Evolutionary conservation across 2,888 invertebrate genomes (phyloP).

Genomic region (Sarcophaga carnaria): DNA sequence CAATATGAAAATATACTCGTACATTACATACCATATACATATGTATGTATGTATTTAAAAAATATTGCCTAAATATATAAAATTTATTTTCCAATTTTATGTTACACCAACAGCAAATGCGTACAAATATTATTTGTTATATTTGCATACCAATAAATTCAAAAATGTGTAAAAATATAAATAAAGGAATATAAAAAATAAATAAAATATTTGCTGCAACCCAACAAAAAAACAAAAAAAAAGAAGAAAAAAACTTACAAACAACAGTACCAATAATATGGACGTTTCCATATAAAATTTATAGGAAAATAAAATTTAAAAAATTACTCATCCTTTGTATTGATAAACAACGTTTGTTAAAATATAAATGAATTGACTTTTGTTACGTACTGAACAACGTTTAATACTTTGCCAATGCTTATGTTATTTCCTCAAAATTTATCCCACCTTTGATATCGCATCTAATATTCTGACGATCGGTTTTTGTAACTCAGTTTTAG

Average conservation of each 20-base stretch:
- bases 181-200: slow-evolving; percentile 7
- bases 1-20: neutral
- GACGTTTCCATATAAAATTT: too few relatives aligned
- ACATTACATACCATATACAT: neutral
- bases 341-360: too few relatives aligned
- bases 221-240: neutral
- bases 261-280: too few relatives aligned
- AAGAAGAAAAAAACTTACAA: neutral
- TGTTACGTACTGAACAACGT: too few relatives aligned
- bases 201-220: slow-evolving; percentile 8
- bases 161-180: slow-evolving; percentile 39
- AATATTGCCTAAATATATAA: slow-evolving; percentile 15
- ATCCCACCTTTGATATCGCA: too few relatives aligned
- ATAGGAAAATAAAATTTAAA: too few relatives aligned
- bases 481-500: too few relatives aligned
- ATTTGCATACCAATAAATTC: slow-evolving; percentile 54
- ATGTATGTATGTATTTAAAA: neutral
- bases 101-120: neutral
- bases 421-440: too few relatives aligned
- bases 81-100: slow-evolving; percentile 4
- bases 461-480: too few relatives aligned
- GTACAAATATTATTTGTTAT: slow-evolving; percentile 46
- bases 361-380: too few relatives aligned
- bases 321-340: too few relatives aligned
- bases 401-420: too few relatives aligned